Base-by-base conservation (phyloP, 1,140 invertebrate species). In the Megathymus violae region DNA sequence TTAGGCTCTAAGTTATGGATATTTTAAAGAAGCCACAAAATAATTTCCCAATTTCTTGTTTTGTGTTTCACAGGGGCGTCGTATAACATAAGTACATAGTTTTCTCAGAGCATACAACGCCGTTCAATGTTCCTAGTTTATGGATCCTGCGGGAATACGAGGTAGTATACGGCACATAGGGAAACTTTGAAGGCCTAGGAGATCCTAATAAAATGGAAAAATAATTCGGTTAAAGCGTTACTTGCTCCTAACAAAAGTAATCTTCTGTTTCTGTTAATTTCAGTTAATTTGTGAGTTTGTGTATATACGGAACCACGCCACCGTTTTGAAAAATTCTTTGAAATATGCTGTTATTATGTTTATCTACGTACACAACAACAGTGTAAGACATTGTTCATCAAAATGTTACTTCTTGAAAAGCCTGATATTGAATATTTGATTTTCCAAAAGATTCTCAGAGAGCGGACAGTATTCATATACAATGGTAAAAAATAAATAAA, bases 51-150 rank as follows among this genome's bases (percentile, higher is more conserved):
- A 4, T 31, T 31, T 31, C 27, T 31, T 31, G 7, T 31, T 31
- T 36, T 31, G 27, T 31, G 36, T 27, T 25, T 43, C 40, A 36
- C 50, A 25, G 11, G 40, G 50, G 50, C 13, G 19, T 40, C 27
- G 51, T 56, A 56, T 41, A 41, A 54, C 40, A 54, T 41, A 54
- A 54, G 36, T 41, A 14, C 6, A 7, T 14, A 56, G 52, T 43
- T 44, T 44, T 40, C 51, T 54, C 19, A 4, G 19, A 54, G 52
- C 27, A 14, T 56, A 44, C 22, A 43, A 56, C 22, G 3, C 13
- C 17, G 40, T 44, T 56, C 52, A 56, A 44, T 56, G 52, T 56
- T 56, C 3, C 52, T 44, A 44, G 22, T 44, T 56, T 56, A 31
- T 56, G 27, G 51, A 44, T 11, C 52, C 52, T 56, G 40, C 2